These are phyloP conservation scores for Alligator mississippiensis DNA, from an alignment of 2,113 vertebrate genomes.

Conservation along the genomic window DNA sequence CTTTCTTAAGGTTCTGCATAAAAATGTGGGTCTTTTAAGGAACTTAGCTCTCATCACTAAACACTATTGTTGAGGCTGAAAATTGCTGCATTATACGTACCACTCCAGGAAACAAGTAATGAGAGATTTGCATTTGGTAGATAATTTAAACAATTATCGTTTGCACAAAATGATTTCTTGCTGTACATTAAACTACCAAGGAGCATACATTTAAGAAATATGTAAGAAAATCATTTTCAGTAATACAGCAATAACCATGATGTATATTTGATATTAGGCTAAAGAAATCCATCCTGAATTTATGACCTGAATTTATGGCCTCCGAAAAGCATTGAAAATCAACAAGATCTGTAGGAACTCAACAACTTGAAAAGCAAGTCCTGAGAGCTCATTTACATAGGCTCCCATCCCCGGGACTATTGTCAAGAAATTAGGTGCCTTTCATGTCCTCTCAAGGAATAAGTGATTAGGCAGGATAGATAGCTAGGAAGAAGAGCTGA, in stretches of 20 bases:
- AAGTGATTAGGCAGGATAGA: too few relatives aligned
- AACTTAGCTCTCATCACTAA: not conserved
- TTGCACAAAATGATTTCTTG: not conserved
- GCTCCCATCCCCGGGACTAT: not conserved
- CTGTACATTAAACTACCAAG: not conserved
- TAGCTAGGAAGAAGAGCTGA: too few relatives aligned
- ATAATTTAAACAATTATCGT: not conserved
- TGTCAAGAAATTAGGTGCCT: not conserved
- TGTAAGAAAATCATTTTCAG: not conserved
- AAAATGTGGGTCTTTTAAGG: not conserved
- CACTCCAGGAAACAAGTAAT: not conserved
- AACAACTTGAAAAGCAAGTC: not conserved
- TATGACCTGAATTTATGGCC: not conserved
- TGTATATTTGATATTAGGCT: not conserved
- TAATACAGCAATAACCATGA: not conserved
- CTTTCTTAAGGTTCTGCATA: not conserved
- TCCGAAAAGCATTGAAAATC: not conserved
- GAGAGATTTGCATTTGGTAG: not conserved
- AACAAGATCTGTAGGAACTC: not conserved
- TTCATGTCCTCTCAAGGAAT: not conserved
- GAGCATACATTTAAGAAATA: not conserved
- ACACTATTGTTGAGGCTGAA: fast-evolving
- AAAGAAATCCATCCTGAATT: not conserved
- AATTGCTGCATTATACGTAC: not conserved
- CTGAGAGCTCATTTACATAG: not conserved